These are phyloP conservation scores for Serrognathus titanus DNA, from an alignment of 2,888 invertebrate genomes.

Conservation along the genomic window DNA sequence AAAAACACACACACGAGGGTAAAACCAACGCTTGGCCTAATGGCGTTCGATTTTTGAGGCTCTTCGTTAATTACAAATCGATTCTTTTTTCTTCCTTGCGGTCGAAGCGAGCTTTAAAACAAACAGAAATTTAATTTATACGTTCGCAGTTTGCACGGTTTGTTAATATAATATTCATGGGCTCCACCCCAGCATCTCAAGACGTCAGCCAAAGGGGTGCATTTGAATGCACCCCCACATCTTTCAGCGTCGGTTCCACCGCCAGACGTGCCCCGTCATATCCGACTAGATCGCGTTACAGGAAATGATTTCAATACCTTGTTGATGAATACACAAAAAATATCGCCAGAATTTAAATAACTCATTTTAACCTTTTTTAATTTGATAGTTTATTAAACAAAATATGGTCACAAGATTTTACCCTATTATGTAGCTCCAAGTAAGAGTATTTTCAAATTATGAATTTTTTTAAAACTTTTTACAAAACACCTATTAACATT, in stretches of 20 bases:
- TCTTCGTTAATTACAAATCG: not conserved
- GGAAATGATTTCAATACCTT: constrained; percentile 15
- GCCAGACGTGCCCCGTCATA: constrained; percentile 24
- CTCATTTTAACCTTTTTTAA: too few relatives aligned
- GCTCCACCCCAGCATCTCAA: constrained; percentile 26
- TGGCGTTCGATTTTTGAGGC: not conserved
- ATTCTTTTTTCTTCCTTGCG: too few relatives aligned
- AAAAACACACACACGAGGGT: constrained; percentile 14
- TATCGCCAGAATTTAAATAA: too few relatives aligned
- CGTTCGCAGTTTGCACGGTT: constrained; percentile 20
- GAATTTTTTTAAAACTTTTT: too few relatives aligned
- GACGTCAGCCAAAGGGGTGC: constrained; percentile 29
- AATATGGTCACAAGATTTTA: too few relatives aligned
- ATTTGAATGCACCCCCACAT: constrained; percentile 30
- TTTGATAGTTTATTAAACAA: too few relatives aligned
- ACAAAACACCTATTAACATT: too few relatives aligned
- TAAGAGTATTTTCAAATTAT: too few relatives aligned
- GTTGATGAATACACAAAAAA: too few relatives aligned
- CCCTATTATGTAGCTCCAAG: too few relatives aligned
- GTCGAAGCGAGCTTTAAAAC: constrained; percentile 9
- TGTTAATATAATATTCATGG: constrained; percentile 32
- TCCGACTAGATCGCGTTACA: constrained; percentile 26
- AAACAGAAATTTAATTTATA: constrained; percentile 27
- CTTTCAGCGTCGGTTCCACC: constrained; percentile 22
- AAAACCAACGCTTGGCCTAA: not conserved